These are phyloP conservation scores for Venustaconcha ellipsiformis DNA, from an alignment of 1,140 invertebrate genomes.

Conservation along the genomic window DNA sequence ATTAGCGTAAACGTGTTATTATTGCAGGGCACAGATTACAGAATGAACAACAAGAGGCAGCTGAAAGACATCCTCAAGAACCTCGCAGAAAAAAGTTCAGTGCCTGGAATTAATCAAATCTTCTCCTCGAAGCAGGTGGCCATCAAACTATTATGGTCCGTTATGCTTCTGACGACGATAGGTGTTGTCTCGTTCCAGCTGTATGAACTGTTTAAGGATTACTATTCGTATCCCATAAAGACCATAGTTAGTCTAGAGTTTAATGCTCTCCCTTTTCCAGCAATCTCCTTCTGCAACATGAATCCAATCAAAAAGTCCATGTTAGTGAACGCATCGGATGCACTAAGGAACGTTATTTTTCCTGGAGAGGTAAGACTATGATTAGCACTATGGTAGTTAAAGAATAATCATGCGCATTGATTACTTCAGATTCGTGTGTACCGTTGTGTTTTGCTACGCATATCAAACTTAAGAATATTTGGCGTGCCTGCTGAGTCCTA, in stretches of 20 bases:
- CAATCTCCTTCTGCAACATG: conserved; percentile 25
- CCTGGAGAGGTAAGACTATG: too few relatives aligned
- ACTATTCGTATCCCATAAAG: conserved; percentile 8
- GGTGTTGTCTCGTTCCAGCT: background rate
- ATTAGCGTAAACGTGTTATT: too few relatives aligned
- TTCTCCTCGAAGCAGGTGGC: conserved; percentile 16
- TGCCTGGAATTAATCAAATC: conserved; percentile 12
- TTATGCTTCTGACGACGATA: conserved; percentile 4
- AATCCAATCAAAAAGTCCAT: conserved; percentile 10
- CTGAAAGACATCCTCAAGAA: conserved; percentile 1
- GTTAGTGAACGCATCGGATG: background rate
- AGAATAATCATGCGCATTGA: too few relatives aligned
- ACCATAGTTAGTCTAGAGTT: conserved; percentile 11
- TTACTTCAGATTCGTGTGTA: too few relatives aligned
- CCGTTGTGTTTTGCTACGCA: too few relatives aligned
- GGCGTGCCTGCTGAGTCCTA: too few relatives aligned
- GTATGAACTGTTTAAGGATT: conserved; percentile 5
- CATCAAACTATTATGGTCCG: conserved; percentile 11
- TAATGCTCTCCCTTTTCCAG: conserved; percentile 12
- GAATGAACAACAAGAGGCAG: background rate
- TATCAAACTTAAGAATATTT: too few relatives aligned
- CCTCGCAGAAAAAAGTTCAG: conserved; percentile 11
- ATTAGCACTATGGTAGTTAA: too few relatives aligned
- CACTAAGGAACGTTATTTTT: too few relatives aligned
- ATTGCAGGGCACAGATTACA: too few relatives aligned